Conservation (phyloP, 2,888 invertebrate species). For the Drosophila neotestacea region DNA sequence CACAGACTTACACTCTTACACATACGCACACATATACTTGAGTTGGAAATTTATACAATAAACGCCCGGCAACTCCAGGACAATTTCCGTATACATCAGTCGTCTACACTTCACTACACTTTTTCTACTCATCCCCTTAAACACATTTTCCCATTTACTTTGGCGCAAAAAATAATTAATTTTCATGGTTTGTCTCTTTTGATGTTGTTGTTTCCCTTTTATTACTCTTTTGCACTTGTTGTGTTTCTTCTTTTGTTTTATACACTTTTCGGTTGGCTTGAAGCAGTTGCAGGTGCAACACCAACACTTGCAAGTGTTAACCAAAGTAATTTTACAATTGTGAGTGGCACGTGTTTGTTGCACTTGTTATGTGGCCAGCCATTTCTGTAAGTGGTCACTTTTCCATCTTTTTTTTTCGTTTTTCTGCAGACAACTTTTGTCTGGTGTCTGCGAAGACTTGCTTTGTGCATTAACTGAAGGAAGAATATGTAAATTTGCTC, state of each 20-base stretch:
- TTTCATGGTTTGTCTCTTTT: constrained; percentile 60
- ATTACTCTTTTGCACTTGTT: constrained; percentile 17
- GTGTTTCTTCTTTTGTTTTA: constrained; percentile 16
- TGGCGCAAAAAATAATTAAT: constrained; percentile 71
- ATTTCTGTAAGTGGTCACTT: constrained; percentile 19
- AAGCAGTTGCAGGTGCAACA: constrained; percentile 21
- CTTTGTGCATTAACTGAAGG: background rate
- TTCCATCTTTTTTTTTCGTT: background rate
- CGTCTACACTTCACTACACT: constrained; percentile 58
- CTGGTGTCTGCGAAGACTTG: background rate
- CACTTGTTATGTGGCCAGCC: constrained; percentile 14
- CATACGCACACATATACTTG: constrained; percentile 1
- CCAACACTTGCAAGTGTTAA: constrained; percentile 61
- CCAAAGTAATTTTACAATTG: constrained; percentile 65
- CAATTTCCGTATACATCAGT: constrained; percentile 69
- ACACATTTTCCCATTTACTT: constrained; percentile 45
- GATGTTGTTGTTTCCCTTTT: constrained; percentile 16
- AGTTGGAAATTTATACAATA: constrained; percentile 64
- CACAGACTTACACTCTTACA: background rate
- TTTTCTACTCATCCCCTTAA: constrained; percentile 49
- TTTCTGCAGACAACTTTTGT: background rate
- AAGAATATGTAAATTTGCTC: background rate
- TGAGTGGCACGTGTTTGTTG: constrained; percentile 21
- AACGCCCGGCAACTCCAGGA: constrained; percentile 50
- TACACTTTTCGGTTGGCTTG: constrained; percentile 19